phyloP scores from a whole-genome alignment of 2,797 vertebrate species.

The Enteromius fasciolatus region DNA sequence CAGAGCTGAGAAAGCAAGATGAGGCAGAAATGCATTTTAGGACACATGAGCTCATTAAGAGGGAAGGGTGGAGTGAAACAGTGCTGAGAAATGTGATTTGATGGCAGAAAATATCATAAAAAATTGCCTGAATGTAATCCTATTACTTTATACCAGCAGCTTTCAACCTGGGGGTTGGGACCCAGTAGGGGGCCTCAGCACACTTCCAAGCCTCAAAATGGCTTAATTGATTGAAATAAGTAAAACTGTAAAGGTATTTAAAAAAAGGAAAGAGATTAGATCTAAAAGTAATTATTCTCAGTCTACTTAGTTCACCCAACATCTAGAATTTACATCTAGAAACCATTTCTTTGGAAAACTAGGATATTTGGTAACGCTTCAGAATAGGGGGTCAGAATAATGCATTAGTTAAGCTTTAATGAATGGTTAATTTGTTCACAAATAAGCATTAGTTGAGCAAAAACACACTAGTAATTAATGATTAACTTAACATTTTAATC shows the following conservation, averaged over 20 bases:
- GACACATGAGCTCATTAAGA: conserved; percentile 20
- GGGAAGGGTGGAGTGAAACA: neutral
- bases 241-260: neutral
- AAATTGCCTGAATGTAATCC: conserved; percentile 1
- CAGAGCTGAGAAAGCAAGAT: conserved; percentile 19
- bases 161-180: neutral
- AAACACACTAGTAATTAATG: too few species aligned
- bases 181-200: neutral
- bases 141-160: neutral
- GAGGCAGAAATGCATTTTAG: conserved; percentile 9
- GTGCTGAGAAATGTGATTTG: conserved; percentile 6
- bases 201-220: neutral
- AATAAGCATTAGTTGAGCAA: too few species aligned
- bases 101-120: neutral
- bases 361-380: too few species aligned
- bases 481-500: too few species aligned
- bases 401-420: too few species aligned
- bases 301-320: too few species aligned
- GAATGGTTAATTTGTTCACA: too few species aligned
- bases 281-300: too few species aligned
- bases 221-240: neutral
- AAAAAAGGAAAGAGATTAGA: neutral
- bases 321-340: neutral
- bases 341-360: neutral
- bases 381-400: too few species aligned